These are phyloP conservation scores for Cerastis rubricosa DNA, from an alignment of 2,888 invertebrate genomes.

Conservation along the genomic window DNA sequence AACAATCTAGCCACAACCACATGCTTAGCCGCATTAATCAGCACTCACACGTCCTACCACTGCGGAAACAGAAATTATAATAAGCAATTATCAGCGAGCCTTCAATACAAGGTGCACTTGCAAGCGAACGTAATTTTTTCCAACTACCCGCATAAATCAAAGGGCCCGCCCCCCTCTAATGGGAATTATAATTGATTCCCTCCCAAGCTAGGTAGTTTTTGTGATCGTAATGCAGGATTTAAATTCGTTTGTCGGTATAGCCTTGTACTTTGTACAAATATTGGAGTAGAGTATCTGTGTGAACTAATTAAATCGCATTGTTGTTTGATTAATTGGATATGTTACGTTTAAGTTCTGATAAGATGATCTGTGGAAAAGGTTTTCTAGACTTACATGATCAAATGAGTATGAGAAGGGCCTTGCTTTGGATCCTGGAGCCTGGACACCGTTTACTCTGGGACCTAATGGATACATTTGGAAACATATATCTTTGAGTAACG, in stretches of 20 bases:
- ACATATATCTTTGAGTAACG: background rate
- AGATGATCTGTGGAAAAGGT: background rate
- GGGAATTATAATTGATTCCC: constrained; percentile 84
- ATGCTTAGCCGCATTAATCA: constrained; percentile 47
- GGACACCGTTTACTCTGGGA: background rate
- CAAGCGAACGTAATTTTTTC: constrained; percentile 66
- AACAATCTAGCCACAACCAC: constrained; percentile 4
- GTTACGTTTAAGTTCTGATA: background rate
- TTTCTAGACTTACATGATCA: background rate
- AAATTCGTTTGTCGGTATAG: constrained; percentile 61
- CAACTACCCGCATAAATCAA: constrained; percentile 74
- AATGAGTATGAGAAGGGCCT: background rate
- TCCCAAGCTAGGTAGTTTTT: constrained; percentile 71
- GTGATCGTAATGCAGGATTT: constrained; percentile 69
- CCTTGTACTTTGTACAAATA: constrained; percentile 61
- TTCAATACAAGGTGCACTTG: constrained; percentile 71
- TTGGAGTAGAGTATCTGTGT: constrained; percentile 44
- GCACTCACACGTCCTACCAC: constrained; percentile 37
- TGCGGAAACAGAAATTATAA: constrained; percentile 61
- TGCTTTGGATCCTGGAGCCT: background rate
- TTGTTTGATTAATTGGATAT: constrained; percentile 45
- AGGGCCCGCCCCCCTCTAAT: constrained; percentile 79
- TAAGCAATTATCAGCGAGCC: constrained; percentile 62
- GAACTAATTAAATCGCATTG: constrained; percentile 56
- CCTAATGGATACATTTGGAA: background rate